These are phyloP conservation scores for Magallana ariakensis DNA, from an alignment of 1,140 invertebrate species.

Conservation along the genomic window DNA sequence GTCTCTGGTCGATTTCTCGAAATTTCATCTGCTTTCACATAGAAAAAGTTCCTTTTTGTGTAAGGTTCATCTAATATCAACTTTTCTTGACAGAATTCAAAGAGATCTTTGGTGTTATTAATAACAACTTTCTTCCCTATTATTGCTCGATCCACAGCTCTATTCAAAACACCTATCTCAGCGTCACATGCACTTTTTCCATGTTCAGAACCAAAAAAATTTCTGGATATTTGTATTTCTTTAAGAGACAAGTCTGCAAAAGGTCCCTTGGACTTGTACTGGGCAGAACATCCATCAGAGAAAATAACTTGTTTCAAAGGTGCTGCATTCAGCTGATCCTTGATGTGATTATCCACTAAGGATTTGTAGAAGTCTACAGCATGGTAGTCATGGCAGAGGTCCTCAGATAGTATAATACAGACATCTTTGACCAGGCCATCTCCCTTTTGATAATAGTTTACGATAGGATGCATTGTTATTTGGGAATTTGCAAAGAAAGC, in stretches of 20 bases:
- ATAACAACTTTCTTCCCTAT: constrained; percentile 46
- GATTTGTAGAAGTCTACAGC: constrained; percentile 50
- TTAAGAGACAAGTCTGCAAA: constrained; percentile 42
- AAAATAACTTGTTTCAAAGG: constrained; percentile 38
- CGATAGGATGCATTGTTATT: constrained; percentile 58
- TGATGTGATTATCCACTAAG: constrained; percentile 35
- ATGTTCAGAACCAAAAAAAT: constrained; percentile 62
- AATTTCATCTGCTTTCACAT: constrained; percentile 45
- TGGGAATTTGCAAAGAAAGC: constrained; percentile 43
- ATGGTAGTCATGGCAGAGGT: constrained; percentile 58
- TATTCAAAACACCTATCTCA: constrained; percentile 56
- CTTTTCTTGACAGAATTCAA: constrained; percentile 41
- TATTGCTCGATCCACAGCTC: constrained; percentile 53
- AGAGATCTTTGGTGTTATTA: constrained; percentile 52
- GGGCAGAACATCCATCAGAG: constrained; percentile 46
- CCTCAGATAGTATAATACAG: constrained; percentile 51
- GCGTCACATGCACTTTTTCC: constrained; percentile 57
- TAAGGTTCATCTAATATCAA: constrained; percentile 36
- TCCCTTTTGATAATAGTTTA: constrained; percentile 49
- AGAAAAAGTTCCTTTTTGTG: constrained; percentile 53
- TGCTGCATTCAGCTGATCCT: neutral
- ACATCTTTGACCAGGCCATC: constrained; percentile 39
- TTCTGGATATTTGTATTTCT: constrained; percentile 39
- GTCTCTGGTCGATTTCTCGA: constrained; percentile 53
- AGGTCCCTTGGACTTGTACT: constrained; percentile 47